phyloP scores from a whole-genome alignment of 2,113 vertebrate species.

The Emydura subglobosa region DNA sequence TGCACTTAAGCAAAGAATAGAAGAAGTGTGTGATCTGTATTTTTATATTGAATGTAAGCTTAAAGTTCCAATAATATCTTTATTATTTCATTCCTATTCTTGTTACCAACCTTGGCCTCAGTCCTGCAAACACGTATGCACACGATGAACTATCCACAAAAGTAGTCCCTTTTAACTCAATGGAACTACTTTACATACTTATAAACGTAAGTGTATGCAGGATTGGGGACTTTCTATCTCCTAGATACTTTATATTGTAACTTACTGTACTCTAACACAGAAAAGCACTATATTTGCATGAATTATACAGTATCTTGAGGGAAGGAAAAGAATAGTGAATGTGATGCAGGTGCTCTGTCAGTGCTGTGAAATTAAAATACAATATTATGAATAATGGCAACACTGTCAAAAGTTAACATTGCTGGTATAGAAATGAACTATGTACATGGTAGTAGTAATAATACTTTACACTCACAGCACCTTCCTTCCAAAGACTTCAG shows the following conservation, averaged over 20 bases:
- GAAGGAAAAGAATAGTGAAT: not conserved
- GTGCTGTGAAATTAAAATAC: not conserved
- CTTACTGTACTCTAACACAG: not conserved
- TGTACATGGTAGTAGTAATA: not conserved
- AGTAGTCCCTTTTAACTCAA: not conserved
- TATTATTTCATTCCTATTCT: not conserved
- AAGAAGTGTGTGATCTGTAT: not conserved
- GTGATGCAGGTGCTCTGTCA: not conserved
- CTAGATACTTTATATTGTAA: not conserved
- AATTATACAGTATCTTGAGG: not conserved
- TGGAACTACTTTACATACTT: not conserved
- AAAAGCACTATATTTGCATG: not conserved
- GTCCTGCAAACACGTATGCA: not conserved
- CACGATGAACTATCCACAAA: not conserved
- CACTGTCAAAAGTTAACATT: not conserved
- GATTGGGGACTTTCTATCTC: not conserved
- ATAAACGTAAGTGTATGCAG: not conserved
- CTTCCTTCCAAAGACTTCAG: not conserved
- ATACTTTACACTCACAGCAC: not conserved
- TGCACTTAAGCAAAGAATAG: not conserved
- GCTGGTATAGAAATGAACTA: not conserved
- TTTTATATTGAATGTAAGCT: not conserved
- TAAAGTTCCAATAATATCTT: not conserved
- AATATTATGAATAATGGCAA: not conserved
- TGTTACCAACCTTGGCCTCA: not conserved